Base-by-base conservation (phyloP, 2,797 vertebrate species). In the Mormyrus proboscirostris region DNA sequence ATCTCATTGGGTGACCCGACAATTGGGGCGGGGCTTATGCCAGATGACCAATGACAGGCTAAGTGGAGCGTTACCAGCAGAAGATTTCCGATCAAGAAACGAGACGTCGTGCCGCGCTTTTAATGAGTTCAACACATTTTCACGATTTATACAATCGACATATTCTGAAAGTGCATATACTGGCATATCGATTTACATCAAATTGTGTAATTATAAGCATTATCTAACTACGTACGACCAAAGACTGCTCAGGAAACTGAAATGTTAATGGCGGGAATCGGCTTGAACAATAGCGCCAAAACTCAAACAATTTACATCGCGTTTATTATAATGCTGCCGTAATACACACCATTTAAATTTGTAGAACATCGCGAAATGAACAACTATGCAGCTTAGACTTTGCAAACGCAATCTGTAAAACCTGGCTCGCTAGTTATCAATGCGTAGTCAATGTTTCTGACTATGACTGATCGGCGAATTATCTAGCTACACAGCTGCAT, bases 221-320 rank as follows among this genome's bases (percentile, higher is more conserved):
- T 4, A 51, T 25, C 16, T 84, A 84, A 84, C 82, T 47, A 29
- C 22, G 47, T 8, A 29, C 47, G 65, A 16, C 29, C 47, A 22
- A 22, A 50, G 50, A 29, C 12, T 29, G 10, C 82, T 51, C 22
- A n/a, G 4, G 82, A 4, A 14, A 51, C 82, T 14, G 38, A 2
- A 44, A 84, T 16, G 82, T 14, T 25, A n/a, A 82, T 49, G 82
- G 82, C 82, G 82, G 82, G 44, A 84, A 84, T 10, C 5, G n/a
- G 22, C 44, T 47, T 84, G n/a, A 16, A 79, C 47, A 84, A 84
- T 51, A 51, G 47, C 82, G 82, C 82, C 82, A 79, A 84, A 84
- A 49, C 79, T 41, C 82, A 12, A 84, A 51, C 22, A 51, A 49
- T 84, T 25, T 51, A 25, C 9, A n/a, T 51, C 1, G 82, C 47